Evolutionary conservation across 2,113 vertebrate species (phyloP).

Genomic region (Trogon melanurus): DNA sequence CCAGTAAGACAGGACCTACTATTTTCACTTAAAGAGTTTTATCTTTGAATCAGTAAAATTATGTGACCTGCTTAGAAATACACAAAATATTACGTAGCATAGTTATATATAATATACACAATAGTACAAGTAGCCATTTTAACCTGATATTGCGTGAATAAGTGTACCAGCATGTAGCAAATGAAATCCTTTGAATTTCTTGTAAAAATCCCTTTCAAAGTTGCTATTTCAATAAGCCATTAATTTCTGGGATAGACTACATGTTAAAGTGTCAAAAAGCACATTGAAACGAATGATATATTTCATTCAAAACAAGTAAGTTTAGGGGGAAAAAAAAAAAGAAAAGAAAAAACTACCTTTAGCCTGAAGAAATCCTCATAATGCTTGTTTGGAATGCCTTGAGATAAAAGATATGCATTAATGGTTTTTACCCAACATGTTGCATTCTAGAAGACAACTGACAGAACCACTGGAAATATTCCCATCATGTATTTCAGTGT

Average conservation of each 20-base stretch:
- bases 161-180: neutral
- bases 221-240: conserved; percentile 19
- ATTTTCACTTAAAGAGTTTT: neutral
- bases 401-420: neutral
- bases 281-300: neutral
- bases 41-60: neutral
- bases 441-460: neutral
- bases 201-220: neutral
- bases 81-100: neutral
- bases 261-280: conserved; percentile 11
- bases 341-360: neutral
- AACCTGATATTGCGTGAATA: neutral
- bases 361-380: neutral
- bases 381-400: neutral
- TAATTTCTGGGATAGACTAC: neutral
- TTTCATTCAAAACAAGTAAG: conserved; percentile 14
- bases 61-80: neutral
- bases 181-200: conserved; percentile 4
- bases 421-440: neutral
- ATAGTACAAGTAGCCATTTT: neutral
- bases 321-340: neutral
- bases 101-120: neutral
- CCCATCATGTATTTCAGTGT: neutral
- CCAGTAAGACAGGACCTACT: neutral
- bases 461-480: neutral